Evolutionary conservation across 1,140 invertebrate species (phyloP).

Genomic region (Charaxes varanes): DNA sequence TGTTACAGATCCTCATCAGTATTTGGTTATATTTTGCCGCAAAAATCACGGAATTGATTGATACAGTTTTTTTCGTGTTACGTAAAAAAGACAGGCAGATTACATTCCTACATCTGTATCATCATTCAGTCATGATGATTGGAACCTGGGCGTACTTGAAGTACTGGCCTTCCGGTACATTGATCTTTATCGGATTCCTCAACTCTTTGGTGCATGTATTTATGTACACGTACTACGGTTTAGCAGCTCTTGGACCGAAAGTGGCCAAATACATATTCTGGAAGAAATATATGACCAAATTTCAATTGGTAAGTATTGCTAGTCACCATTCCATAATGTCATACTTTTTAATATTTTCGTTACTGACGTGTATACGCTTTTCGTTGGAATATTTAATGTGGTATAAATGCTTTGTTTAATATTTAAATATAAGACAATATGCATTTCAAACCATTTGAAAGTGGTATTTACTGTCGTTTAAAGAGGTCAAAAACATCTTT

Average conservation of each 20-base stretch:
- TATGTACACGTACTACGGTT: conserved; percentile 95
- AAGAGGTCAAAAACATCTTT: no score
- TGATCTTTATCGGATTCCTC: conserved; percentile 93
- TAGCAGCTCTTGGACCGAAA: conserved; percentile 90
- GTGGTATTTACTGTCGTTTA: no score
- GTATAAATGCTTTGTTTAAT: no score
- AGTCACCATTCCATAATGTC: not conserved
- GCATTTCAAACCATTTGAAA: no score
- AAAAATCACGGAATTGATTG: conserved; percentile 66
- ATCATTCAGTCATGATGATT: conserved; percentile 94
- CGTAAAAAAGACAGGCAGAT: conserved; percentile 94
- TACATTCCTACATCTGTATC: conserved; percentile 93
- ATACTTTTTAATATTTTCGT: not conserved
- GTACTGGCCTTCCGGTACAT: conserved; percentile 64
- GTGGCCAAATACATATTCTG: conserved; percentile 95
- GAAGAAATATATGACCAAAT: conserved; percentile 94
- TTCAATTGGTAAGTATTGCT: conserved; percentile 86
- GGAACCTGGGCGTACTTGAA: conserved; percentile 90
- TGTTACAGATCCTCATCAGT: conserved; percentile 42
- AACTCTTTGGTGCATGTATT: conserved; percentile 95
- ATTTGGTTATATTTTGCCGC: conserved; percentile 52
- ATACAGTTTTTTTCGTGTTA: conserved; percentile 94
- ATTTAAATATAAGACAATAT: no score
- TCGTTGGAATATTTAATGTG: no score
- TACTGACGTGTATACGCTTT: no score